A percentile compares a stretch with the other conserved stretches of the same genome.
These are phyloP conservation scores for Aethes cnicana DNA, from an alignment of 2,888 invertebrate genomes.

Conservation along the genomic window DNA sequence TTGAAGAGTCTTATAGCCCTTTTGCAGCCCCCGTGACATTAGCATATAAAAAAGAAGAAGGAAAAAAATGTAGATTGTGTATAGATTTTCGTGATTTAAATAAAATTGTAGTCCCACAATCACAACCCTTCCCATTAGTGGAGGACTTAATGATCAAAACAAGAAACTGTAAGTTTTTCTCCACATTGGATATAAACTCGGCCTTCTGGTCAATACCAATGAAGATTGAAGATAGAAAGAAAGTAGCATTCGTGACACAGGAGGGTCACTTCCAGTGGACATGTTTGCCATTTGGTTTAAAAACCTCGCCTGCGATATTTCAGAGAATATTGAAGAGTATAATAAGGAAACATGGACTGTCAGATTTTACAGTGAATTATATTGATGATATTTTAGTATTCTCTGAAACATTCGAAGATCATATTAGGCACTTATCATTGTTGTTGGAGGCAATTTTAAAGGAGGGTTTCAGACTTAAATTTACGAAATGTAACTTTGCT, in stretches of 20 bases:
- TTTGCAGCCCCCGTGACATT: slow-evolving; percentile 38
- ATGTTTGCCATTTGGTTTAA: slow-evolving; percentile 52
- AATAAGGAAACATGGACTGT: slow-evolving; percentile 35
- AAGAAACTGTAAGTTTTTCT: slow-evolving; percentile 41
- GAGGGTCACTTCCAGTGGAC: slow-evolving; percentile 46
- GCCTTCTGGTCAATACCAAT: slow-evolving; percentile 50
- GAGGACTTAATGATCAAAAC: slow-evolving; percentile 42
- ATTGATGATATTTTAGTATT: slow-evolving; percentile 36
- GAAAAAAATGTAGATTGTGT: slow-evolving; percentile 41
- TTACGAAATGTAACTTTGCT: slow-evolving; percentile 35
- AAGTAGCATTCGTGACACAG: slow-evolving; percentile 39
- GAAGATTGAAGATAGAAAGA: slow-evolving; percentile 40
- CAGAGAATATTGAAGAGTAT: slow-evolving; percentile 47
- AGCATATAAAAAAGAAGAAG: slow-evolving; percentile 37
- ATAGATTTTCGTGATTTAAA: slow-evolving; percentile 43
- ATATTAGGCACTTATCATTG: slow-evolving; percentile 34
- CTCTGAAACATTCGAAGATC: slow-evolving; percentile 37
- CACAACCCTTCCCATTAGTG: slow-evolving; percentile 42
- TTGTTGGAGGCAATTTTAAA: slow-evolving; percentile 34
- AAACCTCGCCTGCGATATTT: slow-evolving; percentile 52
- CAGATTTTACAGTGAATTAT: slow-evolving; percentile 31
- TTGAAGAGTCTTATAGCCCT: slow-evolving; percentile 38
- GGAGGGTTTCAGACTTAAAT: slow-evolving; percentile 38
- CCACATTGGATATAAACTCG: slow-evolving; percentile 45
- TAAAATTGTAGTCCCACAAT: slow-evolving; percentile 40